Conservation (phyloP, 2,888 invertebrate species). For the Synergus laeviventris region DNA sequence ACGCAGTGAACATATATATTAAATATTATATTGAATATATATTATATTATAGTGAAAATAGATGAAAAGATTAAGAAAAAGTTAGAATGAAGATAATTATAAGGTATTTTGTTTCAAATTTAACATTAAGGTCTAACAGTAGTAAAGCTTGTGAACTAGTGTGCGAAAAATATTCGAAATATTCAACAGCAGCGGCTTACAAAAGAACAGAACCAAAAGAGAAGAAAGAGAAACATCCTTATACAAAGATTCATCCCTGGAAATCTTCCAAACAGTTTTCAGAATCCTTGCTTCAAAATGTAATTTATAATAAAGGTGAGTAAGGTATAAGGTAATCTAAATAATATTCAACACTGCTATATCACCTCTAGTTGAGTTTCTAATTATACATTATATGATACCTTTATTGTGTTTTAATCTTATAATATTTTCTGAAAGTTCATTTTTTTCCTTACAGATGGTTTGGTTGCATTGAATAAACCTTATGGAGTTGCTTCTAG, state of each 20-base stretch:
- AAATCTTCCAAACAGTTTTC: slow-evolving; percentile 44
- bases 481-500: slow-evolving; percentile 47
- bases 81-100: slow-evolving; percentile 3
- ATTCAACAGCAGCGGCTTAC: slow-evolving; percentile 2
- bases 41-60: neutral
- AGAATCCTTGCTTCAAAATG: slow-evolving; percentile 44
- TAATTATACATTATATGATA: too few relatives aligned
- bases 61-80: neutral
- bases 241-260: slow-evolving; percentile 50
- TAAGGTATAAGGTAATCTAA: neutral
- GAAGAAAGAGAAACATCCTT: slow-evolving; percentile 44
- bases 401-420: neutral
- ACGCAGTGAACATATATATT: too few relatives aligned
- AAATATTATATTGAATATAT: too few relatives aligned
- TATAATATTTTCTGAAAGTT: slow-evolving; percentile 9
- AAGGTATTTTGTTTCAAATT: neutral
- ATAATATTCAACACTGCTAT: neutral
- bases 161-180: neutral
- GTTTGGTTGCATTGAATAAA: slow-evolving; percentile 52
- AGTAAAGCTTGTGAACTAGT: neutral
- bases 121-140: neutral
- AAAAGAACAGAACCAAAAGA: neutral
- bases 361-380: too few relatives aligned
- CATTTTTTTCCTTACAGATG: slow-evolving; percentile 44
- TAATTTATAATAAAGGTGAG: slow-evolving; percentile 49